phyloP scores from a whole-genome alignment of 1,140 invertebrate genomes.

The Drosophila lacteicornis region DNA sequence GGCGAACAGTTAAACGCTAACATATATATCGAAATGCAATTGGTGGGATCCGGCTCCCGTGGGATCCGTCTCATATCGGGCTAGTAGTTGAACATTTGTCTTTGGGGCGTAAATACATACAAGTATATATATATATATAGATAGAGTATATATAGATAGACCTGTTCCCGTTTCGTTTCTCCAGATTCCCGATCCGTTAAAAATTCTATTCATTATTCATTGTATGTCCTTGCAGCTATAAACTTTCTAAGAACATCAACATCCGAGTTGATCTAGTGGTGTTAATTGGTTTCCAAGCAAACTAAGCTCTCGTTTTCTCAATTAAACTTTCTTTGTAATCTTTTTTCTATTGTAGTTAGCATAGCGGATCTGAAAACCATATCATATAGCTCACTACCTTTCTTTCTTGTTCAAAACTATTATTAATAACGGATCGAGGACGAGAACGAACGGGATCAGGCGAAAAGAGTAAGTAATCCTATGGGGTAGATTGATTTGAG shows the following conservation, averaged over 20 bases:
- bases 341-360: no score
- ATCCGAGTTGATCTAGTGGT: neutral
- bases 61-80: conserved; percentile 24
- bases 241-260: neutral
- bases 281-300: no score
- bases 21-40: conserved; percentile 44
- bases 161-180: neutral
- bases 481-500: conserved; percentile 44
- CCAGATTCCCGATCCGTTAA: neutral
- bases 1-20: conserved; percentile 31
- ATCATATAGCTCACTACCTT: neutral
- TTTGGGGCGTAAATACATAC: conserved; percentile 22
- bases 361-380: no score
- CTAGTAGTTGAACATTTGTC: conserved; percentile 45
- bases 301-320: no score
- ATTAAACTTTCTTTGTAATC: no score
- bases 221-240: no score
- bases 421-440: neutral
- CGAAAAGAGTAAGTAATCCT: conserved; percentile 9
- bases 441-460: neutral
- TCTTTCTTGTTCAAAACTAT: neutral
- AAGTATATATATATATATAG: conserved; percentile 10
- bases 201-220: no score
- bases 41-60: conserved; percentile 10
- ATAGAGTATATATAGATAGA: conserved; percentile 8